Evolutionary conservation across 2,797 vertebrate genomes (phyloP).

Genomic region (Hephaestus fuliginosus): DNA sequence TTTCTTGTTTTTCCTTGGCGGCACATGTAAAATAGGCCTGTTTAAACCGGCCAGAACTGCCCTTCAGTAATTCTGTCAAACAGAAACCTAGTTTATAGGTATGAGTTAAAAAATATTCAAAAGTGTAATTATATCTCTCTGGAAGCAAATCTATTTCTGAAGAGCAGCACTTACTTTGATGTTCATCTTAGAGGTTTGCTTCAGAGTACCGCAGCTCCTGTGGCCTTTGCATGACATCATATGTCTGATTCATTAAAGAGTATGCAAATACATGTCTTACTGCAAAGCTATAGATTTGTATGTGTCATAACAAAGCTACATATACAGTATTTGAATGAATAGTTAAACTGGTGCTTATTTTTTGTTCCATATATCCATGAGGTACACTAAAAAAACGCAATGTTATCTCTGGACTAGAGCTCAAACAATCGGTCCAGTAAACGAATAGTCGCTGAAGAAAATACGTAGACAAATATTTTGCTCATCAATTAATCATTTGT

Average conservation of each 20-base stretch:
- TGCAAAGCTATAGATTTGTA: neutral
- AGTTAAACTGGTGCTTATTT: neutral
- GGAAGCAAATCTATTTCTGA: conserved; percentile 36
- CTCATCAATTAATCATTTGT: neutral
- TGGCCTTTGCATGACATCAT: conserved; percentile 3
- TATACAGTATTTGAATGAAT: too few relatives aligned
- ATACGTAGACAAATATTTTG: neutral
- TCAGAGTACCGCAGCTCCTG: conserved; percentile 13
- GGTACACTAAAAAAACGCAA: neutral
- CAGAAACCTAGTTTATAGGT: conserved; percentile 14
- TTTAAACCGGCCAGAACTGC: conserved; percentile 14
- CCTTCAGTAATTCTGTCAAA: neutral
- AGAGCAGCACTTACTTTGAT: conserved; percentile 10
- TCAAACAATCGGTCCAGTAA: neutral
- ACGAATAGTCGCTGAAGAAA: neutral
- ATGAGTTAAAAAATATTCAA: conserved; percentile 13
- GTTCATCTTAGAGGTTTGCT: conserved; percentile 23
- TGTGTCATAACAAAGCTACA: neutral
- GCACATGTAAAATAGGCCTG: conserved; percentile 22
- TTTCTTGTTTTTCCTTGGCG: conserved; percentile 22
- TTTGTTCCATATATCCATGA: neutral
- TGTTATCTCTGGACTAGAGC: neutral
- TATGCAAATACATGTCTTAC: neutral
- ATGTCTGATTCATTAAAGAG: conserved; percentile 1
- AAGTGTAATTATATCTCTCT: conserved; percentile 30